A percentile compares a stretch with the other conserved stretches of the same genome.
Evolutionary conservation across 2,113 vertebrate genomes (phyloP).

Genomic region (Malaclemys terrapin): DNA sequence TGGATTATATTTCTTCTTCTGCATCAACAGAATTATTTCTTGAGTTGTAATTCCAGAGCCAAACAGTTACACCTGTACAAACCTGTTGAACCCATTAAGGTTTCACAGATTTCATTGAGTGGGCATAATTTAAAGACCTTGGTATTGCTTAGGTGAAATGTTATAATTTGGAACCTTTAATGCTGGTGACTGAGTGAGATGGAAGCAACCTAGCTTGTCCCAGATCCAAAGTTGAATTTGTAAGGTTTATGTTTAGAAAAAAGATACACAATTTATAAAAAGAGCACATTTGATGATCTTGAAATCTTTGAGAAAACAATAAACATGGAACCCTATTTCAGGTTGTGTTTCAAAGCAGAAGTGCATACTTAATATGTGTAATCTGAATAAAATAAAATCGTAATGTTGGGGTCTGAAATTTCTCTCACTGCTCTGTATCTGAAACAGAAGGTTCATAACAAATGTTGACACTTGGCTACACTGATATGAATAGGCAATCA

Average conservation of each 20-base stretch:
- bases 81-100: not conserved
- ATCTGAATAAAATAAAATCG: not conserved
- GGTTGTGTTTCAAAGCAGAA: not conserved
- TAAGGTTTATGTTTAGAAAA: not conserved
- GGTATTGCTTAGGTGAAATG: not conserved
- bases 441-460: accelerated
- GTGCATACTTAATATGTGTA: not conserved
- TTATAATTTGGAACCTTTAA: not conserved
- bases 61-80: not conserved
- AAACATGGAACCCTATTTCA: not conserved
- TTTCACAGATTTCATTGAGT: not conserved
- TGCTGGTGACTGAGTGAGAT: not conserved
- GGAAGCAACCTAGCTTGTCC: not conserved
- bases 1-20: not conserved
- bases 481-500: accelerated
- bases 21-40: not conserved
- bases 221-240: not conserved
- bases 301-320: accelerated
- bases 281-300: not conserved
- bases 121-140: not conserved
- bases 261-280: not conserved
- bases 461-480: not conserved
- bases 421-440: not conserved
- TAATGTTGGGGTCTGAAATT: not conserved
- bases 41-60: not conserved